phyloP scores from a whole-genome alignment of 64 coral and sea anemone genomes.

The Astreopora myriophthalma region DNA sequence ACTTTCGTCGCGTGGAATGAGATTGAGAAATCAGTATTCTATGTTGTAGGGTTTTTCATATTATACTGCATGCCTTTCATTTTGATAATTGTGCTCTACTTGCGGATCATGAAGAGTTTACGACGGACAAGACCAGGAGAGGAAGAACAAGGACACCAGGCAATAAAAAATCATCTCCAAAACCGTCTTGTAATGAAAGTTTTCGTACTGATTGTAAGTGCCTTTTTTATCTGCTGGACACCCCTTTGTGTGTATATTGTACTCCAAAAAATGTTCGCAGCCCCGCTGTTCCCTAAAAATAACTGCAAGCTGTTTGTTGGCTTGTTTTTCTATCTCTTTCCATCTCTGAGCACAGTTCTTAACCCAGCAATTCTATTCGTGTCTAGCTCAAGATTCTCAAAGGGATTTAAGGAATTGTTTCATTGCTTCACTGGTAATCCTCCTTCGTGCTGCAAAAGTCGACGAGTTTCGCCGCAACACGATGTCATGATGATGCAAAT shows the following conservation, averaged over 20 bases:
- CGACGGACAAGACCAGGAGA: background rate
- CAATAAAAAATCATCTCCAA: background rate
- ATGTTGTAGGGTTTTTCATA: background rate
- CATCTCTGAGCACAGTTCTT: background rate
- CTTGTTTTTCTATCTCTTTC: conserved; percentile 9
- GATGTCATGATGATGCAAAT: background rate
- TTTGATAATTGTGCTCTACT: background rate
- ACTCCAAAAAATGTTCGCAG: background rate
- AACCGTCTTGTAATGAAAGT: background rate
- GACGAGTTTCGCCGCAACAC: background rate
- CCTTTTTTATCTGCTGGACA: conserved; percentile 18
- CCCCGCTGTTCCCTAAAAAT: background rate
- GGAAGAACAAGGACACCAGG: background rate
- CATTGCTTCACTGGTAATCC: background rate
- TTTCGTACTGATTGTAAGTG: background rate
- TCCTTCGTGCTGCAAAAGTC: background rate
- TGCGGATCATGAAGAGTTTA: background rate
- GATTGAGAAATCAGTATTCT: background rate
- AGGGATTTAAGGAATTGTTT: background rate
- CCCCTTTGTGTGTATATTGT: too few relatives aligned
- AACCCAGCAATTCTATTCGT: background rate
- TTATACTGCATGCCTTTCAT: background rate
- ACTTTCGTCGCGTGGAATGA: background rate
- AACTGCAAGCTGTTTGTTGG: background rate
- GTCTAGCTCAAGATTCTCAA: background rate